Base-by-base conservation (phyloP, 2,113 vertebrate genomes). In the Catharus minimus region DNA sequence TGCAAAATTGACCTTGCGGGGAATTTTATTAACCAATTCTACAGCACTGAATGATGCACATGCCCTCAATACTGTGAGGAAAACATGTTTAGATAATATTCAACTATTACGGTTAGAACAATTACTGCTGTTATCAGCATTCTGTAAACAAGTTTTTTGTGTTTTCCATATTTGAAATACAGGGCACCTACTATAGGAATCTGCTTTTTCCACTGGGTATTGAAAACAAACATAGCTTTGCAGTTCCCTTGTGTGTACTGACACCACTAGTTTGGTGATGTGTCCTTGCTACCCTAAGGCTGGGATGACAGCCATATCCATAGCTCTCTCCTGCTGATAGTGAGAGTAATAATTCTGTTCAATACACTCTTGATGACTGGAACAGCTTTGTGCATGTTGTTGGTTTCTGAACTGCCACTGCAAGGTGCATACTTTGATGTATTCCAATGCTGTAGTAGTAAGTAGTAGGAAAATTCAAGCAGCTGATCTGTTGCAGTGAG, bases 181-280 rank as follows among this genome's bases (percentile, higher is more conserved):
- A 43, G 21, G 39, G 57, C n/a, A 28, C n/a, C 21, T 52, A 1
- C 15, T n/a, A 13, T 0, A 10, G 49, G 28, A 58, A 43, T 47
- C 23, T 50, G 33, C 30, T 26, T 36, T 72, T 78, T 67, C 58
- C 46, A 17, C 39, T 56, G 28, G 50, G 33, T 44, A 43, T 8
- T 56, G 66, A 57, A 66, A 79, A 24, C 33, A 77, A 8, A 24
- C 11, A 8, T 8, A 61, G 41, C 49, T 82, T 85, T 75, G 56
- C 28, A 47, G 36, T 56, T 88, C 22, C 17, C 19, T 33, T 49
- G 5, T 2, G 19, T 49, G 44, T 69, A 27, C 61, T 58, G 44
- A 71, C 44, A 15, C 38, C 0, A 1, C 32, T 21, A 10, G 16
- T n/a, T 22, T n/a, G 75, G 33, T 33, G 81, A 61, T 1, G 3